A percentile compares a stretch with the other conserved stretches of the same genome.
phyloP scores from a whole-genome alignment of 92 coral and sea anemone species.

The Hydrozoanthus gracilis region DNA sequence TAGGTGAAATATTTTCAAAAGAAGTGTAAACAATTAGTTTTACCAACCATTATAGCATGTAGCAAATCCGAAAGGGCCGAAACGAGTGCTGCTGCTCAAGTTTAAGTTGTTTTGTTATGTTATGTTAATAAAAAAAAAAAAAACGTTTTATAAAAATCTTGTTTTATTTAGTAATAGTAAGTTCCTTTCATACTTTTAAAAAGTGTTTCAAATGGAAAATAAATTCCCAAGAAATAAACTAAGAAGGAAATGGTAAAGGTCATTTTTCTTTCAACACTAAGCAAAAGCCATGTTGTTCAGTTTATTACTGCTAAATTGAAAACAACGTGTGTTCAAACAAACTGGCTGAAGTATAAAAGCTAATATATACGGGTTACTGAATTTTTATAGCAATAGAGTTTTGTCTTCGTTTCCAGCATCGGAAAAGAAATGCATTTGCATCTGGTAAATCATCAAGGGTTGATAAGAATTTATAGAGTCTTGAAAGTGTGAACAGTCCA shows the following conservation, averaged over 20 bases:
- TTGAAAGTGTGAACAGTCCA: too few species aligned
- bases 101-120: not conserved
- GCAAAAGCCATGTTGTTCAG: not conserved
- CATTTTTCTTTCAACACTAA: not conserved
- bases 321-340: not conserved
- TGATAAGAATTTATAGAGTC: too few species aligned
- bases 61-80: not conserved
- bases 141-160: too few species aligned
- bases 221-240: not conserved
- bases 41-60: not conserved
- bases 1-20: not conserved
- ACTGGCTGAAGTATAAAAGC: not conserved
- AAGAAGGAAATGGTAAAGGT: not conserved
- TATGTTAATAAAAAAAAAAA: not conserved
- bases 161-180: not conserved
- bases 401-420: not conserved
- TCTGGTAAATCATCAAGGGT: too few species aligned
- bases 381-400: not conserved
- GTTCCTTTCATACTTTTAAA: not conserved
- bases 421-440: too few species aligned
- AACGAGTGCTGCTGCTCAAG: not conserved
- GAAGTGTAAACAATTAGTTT: not conserved
- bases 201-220: not conserved
- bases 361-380: not conserved
- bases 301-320: not conserved